A percentile compares a stretch with the other conserved stretches of the same genome.
phyloP scores from a whole-genome alignment of 2,888 invertebrate species.

The Leucophenga maculata region DNA sequence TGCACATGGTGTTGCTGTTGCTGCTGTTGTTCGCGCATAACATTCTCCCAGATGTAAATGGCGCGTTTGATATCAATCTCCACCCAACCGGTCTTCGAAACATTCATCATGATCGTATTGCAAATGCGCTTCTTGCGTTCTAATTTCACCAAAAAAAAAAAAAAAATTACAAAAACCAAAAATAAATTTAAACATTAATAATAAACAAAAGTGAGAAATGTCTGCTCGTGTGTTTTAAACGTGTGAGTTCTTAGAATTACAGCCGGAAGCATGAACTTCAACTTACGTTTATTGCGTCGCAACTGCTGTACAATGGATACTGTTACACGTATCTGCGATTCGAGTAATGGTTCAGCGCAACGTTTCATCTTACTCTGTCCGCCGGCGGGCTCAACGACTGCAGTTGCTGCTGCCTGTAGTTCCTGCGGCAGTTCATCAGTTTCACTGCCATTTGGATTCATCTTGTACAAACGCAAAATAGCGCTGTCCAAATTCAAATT shows the following conservation, averaged over 20 bases:
- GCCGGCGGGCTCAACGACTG: constrained; percentile 20
- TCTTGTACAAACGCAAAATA: constrained; percentile 66
- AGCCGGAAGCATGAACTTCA: constrained; percentile 31
- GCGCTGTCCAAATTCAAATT: constrained; percentile 67
- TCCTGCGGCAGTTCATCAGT: constrained; percentile 13
- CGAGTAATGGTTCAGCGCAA: constrained; percentile 53
- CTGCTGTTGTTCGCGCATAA: constrained; percentile 50
- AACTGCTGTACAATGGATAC: constrained; percentile 69
- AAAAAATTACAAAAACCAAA: constrained; percentile 4
- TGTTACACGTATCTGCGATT: constrained; percentile 69
- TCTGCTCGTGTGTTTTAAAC: constrained; percentile 23
- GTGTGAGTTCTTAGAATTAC: constrained; percentile 31
- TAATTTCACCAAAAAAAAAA: constrained; percentile 33
- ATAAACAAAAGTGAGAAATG: not conserved
- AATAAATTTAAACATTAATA: not conserved
- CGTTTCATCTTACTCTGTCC: constrained; percentile 37
- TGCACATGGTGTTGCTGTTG: constrained; percentile 39
- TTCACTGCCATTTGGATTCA: constrained; percentile 57
- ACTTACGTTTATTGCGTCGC: constrained; percentile 66
- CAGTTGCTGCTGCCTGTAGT: constrained; percentile 4
- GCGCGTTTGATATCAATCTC: constrained; percentile 71
- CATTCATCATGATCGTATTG: constrained; percentile 71
- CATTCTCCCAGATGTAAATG: constrained; percentile 68
- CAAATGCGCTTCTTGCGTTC: constrained; percentile 71
- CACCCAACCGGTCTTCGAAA: constrained; percentile 69